These are phyloP conservation scores for Ciconia stormi DNA, from an alignment of 2,113 vertebrate genomes.

Conservation along the genomic window DNA sequence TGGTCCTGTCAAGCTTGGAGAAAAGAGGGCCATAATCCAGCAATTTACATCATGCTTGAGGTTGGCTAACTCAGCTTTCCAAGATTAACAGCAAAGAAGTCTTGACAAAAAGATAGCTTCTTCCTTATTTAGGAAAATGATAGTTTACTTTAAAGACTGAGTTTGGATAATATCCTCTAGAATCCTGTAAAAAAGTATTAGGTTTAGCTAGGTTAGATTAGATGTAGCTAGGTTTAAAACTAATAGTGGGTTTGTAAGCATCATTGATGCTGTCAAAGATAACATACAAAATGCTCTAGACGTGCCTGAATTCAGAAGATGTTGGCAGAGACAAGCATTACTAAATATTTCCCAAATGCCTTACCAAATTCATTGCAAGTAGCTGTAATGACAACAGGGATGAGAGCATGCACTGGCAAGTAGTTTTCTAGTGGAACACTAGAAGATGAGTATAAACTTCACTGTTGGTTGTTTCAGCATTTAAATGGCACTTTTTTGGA, in stretches of 20 bases:
- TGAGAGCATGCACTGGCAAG: background rate
- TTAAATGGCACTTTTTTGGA: background rate
- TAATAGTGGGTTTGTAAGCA: background rate
- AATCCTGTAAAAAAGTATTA: background rate
- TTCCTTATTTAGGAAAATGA: background rate
- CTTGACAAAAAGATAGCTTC: background rate
- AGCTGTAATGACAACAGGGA: background rate
- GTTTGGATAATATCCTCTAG: background rate
- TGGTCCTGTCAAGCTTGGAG: background rate
- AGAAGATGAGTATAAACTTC: background rate
- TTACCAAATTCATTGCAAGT: background rate
- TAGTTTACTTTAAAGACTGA: background rate
- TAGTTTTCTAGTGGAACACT: background rate
- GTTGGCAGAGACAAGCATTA: background rate
- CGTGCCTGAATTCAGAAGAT: background rate
- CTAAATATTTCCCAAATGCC: background rate
- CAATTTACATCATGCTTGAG: background rate
- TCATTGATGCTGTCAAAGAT: too few species aligned
- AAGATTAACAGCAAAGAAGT: background rate
- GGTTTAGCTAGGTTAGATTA: too few species aligned
- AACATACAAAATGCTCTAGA: too few species aligned
- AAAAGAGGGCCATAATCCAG: background rate
- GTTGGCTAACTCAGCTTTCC: background rate
- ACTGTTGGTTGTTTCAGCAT: background rate
- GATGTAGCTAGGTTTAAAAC: background rate